Base-by-base conservation (phyloP, 2,113 vertebrate species). In the Benitochromis conjunctus region DNA sequence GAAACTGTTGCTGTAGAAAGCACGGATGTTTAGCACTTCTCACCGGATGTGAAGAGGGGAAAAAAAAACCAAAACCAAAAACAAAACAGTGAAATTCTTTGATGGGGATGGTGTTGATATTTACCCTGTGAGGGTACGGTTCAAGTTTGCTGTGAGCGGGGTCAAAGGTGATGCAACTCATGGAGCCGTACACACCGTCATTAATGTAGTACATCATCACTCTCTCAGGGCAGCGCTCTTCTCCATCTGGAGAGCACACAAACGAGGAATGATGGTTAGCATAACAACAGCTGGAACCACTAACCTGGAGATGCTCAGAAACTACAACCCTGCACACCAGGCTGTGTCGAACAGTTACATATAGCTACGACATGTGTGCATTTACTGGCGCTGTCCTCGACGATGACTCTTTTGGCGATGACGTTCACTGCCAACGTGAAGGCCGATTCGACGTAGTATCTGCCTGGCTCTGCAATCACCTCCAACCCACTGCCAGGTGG, bases 391-490 rank as follows among this genome's bases (percentile, higher is more conserved):
- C 29, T 3, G 51, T 86, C 53, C 3, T 96, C 96, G 69, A 94
- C 87, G 3, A 98, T 92, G 2, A 96, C 94, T 87, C 97, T 98
- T 92, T 98, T 99, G 26, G 97, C 97, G 76, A 98, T 97, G 84
- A 99, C 95, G 62, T 97, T 98, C 38, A 97, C 97, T 5, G 97
- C 97, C n/a, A 99, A 93, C 0, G 96, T 98, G 92, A 97, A 98
- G 1, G 97, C 97, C 8, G 97, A 98, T 2, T 97, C 97, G 43
- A 97, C 97, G 2, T 97, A 99, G 81, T 97, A 99, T 76, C 97
- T 96, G 54, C 98, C 98, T 0, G 97, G 98, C 86, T 99, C 98
- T 5, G 98, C 97, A 64, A 99, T 98, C 84, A 99, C 90, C 21
- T 82, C 91, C 86, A 98, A 93, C 38, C 97, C 96, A 21, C 93